These are phyloP conservation scores for Phaethon lepturus DNA, from an alignment of 2,113 vertebrate genomes.

Conservation along the genomic window DNA sequence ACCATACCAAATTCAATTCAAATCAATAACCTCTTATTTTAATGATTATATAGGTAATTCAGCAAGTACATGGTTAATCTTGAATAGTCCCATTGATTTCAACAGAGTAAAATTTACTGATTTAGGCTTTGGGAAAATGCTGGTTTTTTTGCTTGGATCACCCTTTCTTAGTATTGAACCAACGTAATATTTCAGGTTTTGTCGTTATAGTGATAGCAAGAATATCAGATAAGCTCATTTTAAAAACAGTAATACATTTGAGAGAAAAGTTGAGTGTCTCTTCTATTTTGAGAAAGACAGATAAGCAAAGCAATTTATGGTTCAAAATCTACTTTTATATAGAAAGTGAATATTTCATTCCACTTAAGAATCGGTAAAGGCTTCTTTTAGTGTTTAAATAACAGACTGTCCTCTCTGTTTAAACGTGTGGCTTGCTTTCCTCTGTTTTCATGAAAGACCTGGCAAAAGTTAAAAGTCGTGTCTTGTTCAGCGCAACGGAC, in stretches of 20 bases:
- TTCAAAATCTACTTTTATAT: conserved; percentile 28
- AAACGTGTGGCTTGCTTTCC: neutral
- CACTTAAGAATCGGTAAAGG: neutral
- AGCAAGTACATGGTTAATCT: neutral
- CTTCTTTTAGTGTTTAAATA: conserved; percentile 28
- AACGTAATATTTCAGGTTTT: neutral
- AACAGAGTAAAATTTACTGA: neutral
- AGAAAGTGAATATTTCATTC: neutral
- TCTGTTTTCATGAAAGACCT: neutral
- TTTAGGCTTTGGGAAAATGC: neutral
- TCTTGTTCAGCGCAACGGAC: neutral
- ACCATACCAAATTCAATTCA: neutral
- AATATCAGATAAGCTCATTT: neutral
- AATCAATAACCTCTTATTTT: neutral
- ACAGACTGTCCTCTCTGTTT: conserved; percentile 1
- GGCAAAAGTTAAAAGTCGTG: conserved; percentile 30
- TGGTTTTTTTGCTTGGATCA: neutral
- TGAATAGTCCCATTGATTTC: neutral
- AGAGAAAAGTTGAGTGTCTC: neutral
- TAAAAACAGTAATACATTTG: neutral
- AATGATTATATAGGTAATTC: neutral
- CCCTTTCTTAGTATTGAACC: neutral
- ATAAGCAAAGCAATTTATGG: neutral
- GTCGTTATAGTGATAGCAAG: neutral
- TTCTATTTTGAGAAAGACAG: neutral